Percentiles rank a stretch among this genome's conserved stretches.
Conservation (phyloP, 2,113 vertebrate species). For the Balaeniceps rex region DNA sequence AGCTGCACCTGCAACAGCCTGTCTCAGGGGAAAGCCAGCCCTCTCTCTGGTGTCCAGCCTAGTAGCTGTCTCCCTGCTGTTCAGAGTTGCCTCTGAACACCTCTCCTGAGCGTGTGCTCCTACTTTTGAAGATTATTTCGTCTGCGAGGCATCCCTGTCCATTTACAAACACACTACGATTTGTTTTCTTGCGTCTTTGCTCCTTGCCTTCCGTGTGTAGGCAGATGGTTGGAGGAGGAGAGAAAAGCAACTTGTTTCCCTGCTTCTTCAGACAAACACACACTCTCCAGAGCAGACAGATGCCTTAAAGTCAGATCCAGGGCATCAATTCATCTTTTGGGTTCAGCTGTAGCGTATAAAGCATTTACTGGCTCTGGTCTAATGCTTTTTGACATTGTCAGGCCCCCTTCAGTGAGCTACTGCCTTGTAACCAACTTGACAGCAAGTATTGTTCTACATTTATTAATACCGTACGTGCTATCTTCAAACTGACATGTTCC, state of each 20-base stretch:
- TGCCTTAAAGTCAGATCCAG: constrained; percentile 44
- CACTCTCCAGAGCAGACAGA: background rate
- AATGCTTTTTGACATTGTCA: constrained; percentile 54
- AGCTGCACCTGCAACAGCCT: background rate
- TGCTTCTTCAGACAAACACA: background rate
- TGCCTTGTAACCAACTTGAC: constrained; percentile 56
- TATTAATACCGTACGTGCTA: background rate
- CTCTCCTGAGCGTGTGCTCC: background rate
- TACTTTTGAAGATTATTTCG: background rate
- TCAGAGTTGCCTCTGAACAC: background rate
- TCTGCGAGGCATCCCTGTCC: background rate
- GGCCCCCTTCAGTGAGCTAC: constrained; percentile 14
- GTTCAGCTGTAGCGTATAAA: constrained; percentile 33
- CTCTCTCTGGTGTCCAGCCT: background rate
- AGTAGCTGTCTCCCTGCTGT: background rate
- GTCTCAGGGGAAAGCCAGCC: background rate
- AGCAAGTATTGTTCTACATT: constrained; percentile 56
- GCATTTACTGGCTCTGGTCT: constrained; percentile 27
- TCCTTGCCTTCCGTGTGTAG: background rate
- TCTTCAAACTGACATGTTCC: constrained; percentile 12
- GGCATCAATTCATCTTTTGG: constrained; percentile 24
- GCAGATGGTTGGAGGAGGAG: background rate
- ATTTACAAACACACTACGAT: background rate
- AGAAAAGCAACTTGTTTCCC: background rate
- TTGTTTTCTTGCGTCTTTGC: background rate